Conservation (phyloP, 2,888 invertebrate genomes). For the Volucella inanis region DNA sequence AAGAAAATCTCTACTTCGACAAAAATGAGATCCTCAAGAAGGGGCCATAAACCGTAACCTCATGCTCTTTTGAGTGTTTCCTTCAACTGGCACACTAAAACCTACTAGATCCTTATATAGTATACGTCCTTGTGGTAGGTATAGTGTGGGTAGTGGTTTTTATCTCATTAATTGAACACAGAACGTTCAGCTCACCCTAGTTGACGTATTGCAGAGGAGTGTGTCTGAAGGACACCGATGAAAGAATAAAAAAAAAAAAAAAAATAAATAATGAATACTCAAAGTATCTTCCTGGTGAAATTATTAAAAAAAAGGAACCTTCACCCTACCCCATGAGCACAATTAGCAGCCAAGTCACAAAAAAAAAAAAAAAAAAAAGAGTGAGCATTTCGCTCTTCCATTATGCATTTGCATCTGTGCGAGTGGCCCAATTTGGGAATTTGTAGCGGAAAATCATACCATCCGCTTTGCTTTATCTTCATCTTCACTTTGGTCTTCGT, state of each 20-base stretch:
- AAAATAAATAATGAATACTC: conserved; percentile 31
- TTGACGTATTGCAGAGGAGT: background rate
- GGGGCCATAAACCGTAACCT: background rate
- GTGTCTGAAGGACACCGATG: conserved; percentile 27
- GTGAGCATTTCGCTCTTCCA: conserved; percentile 50
- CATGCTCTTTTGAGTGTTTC: conserved; percentile 4
- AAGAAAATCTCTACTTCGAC: too few relatives aligned
- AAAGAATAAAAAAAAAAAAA: background rate
- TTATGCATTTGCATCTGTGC: conserved; percentile 68
- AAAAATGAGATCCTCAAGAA: background rate
- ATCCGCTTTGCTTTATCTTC: conserved; percentile 30
- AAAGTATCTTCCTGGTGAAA: conserved; percentile 32
- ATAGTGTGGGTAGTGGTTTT: conserved; percentile 30
- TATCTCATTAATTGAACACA: conserved; percentile 62
- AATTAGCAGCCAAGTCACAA: conserved; percentile 45
- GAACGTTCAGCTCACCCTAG: conserved; percentile 46
- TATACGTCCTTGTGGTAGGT: conserved; percentile 9
- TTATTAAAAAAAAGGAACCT: conserved; percentile 8
- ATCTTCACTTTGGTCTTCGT: conserved; percentile 1
- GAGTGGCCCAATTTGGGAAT: conserved; percentile 65
- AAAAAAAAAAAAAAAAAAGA: conserved; percentile 2
- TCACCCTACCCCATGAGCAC: conserved; percentile 26
- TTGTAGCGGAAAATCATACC: conserved; percentile 49
- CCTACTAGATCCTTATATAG: conserved; percentile 16
- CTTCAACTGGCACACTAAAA: conserved; percentile 10